Percentiles rank a stretch among this genome's conserved stretches.
These are phyloP conservation scores for Monomorium pharaonis DNA, from an alignment of 1,140 invertebrate genomes.

Conservation along the genomic window DNA sequence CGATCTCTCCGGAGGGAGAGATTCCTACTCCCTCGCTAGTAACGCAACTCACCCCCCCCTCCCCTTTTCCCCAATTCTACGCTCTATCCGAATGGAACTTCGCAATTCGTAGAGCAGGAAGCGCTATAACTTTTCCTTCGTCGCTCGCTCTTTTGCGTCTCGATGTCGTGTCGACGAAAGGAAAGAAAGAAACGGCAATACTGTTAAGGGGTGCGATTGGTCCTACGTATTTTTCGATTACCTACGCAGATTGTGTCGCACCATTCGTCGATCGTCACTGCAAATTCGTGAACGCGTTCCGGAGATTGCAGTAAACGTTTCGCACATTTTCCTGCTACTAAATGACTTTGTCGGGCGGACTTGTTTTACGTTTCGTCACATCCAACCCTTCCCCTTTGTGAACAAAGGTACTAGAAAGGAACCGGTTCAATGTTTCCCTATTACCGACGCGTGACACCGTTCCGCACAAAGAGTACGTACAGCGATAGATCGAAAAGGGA, in stretches of 20 bases:
- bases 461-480: conserved; percentile 18
- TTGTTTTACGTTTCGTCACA: conserved; percentile 1
- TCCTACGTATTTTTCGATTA: conserved; percentile 39
- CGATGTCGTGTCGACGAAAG: not conserved
- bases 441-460: conserved; percentile 50
- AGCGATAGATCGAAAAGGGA: conserved; percentile 42
- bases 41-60: not conserved
- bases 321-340: not conserved
- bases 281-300: conserved; percentile 35
- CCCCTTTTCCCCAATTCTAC: not conserved
- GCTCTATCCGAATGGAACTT: not conserved
- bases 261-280: not conserved
- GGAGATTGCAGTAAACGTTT: conserved; percentile 2
- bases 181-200: not conserved
- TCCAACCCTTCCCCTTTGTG: not conserved
- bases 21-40: conserved; percentile 13
- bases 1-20: conserved; percentile 43
- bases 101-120: conserved; percentile 7
- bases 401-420: conserved; percentile 25
- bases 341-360: not conserved
- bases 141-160: not conserved
- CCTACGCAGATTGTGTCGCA: not conserved
- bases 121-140: conserved; percentile 41
- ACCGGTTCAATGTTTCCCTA: conserved; percentile 40
- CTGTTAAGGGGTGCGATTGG: not conserved